Conservation (phyloP, 2,797 vertebrate genomes). For the Enteromius trimaculatus region DNA sequence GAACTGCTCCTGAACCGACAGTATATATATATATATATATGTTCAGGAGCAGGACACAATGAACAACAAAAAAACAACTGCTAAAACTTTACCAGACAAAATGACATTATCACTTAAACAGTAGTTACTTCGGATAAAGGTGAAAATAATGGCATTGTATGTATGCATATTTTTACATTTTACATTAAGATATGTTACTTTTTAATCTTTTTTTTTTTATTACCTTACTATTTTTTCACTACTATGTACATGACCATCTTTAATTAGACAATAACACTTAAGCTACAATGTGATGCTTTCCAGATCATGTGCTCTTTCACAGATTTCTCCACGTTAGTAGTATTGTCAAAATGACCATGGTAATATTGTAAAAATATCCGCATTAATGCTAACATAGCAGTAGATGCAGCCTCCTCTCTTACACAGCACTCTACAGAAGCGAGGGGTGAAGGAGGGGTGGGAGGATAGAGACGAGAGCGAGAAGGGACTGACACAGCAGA, state of each 20-base stretch:
- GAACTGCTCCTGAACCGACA: background rate
- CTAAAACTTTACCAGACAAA: background rate
- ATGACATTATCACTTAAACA: background rate
- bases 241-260: background rate
- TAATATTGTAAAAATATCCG: background rate
- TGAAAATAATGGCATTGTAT: background rate
- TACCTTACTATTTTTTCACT: background rate
- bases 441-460: constrained; percentile 55
- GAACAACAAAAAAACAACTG: background rate
- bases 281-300: background rate
- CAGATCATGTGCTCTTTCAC: background rate
- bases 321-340: background rate
- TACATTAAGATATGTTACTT: background rate
- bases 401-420: constrained; percentile 32
- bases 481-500: constrained; percentile 46
- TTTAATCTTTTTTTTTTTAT: background rate
- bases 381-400: constrained; percentile 42
- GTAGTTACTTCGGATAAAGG: background rate
- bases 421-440: constrained; percentile 27
- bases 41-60: background rate
- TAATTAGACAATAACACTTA: background rate
- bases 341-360: background rate
- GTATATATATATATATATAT: background rate
- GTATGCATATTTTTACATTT: background rate
- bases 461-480: constrained; percentile 41